A percentile compares a stretch with the other conserved stretches of the same genome.
phyloP scores from a whole-genome alignment of 2,113 vertebrate genomes.

The Heterotilapia buettikoferi region DNA sequence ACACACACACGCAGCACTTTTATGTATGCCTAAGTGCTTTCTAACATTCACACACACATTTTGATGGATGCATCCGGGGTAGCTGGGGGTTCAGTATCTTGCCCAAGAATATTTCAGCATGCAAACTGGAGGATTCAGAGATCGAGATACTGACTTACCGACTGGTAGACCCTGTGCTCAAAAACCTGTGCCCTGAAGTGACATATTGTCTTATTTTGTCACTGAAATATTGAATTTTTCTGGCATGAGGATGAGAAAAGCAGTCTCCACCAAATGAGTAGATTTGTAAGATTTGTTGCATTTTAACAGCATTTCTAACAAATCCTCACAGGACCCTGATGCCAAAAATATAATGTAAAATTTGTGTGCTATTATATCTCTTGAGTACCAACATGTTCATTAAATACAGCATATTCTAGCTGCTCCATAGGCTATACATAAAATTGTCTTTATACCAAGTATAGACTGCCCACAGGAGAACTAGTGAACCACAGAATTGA shows the following conservation, averaged over 20 bases:
- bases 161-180: background rate
- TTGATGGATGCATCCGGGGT: background rate
- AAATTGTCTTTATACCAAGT: background rate
- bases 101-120: background rate
- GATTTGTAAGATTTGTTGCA: background rate
- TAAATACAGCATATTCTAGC: background rate
- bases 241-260: background rate
- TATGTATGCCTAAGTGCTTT: background rate
- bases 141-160: background rate
- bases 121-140: background rate
- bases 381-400: background rate
- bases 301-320: background rate
- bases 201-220: background rate
- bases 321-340: background rate
- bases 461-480: background rate
- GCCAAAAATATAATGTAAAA: background rate
- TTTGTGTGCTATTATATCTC: background rate
- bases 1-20: too few species aligned
- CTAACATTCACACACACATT: background rate
- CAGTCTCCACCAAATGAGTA: background rate
- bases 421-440: background rate
- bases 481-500: background rate
- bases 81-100: background rate
- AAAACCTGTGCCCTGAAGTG: background rate
- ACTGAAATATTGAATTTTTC: background rate